Conservation (phyloP, 2,888 invertebrate species). For the Adela reaumurella region DNA sequence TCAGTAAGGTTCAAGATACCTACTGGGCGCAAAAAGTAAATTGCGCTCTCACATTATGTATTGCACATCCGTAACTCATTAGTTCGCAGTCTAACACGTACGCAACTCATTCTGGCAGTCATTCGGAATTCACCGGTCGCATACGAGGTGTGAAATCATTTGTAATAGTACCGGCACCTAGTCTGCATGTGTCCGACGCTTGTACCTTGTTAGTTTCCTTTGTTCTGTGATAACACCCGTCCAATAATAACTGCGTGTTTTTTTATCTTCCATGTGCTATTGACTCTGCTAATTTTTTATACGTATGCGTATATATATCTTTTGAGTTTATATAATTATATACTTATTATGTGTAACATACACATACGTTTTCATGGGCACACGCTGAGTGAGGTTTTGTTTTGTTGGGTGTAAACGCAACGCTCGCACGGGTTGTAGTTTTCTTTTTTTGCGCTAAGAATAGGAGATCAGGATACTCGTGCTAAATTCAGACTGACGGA, state of each 20-base stretch:
- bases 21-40: no score
- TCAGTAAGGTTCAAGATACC: no score
- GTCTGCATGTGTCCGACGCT: background rate
- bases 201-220: background rate
- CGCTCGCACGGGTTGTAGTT: background rate
- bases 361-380: no score
- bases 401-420: no score
- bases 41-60: no score
- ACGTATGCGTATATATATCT: constrained; percentile 5
- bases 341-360: no score
- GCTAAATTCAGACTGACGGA: no score
- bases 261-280: constrained; percentile 2
- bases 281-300: constrained; percentile 6
- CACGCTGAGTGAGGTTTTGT: no score
- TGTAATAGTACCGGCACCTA: background rate
- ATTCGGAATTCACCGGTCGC: no score
- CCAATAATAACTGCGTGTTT: background rate
- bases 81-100: no score
- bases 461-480: background rate
- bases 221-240: background rate
- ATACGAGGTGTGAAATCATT: background rate
- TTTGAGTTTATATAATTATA: background rate
- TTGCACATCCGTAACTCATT: no score
- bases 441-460: background rate
- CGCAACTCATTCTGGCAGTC: no score